A percentile compares a stretch with the other conserved stretches of the same genome.
These are phyloP conservation scores for Xestia ashworthii DNA, from an alignment of 2,888 invertebrate species.

Conservation along the genomic window DNA sequence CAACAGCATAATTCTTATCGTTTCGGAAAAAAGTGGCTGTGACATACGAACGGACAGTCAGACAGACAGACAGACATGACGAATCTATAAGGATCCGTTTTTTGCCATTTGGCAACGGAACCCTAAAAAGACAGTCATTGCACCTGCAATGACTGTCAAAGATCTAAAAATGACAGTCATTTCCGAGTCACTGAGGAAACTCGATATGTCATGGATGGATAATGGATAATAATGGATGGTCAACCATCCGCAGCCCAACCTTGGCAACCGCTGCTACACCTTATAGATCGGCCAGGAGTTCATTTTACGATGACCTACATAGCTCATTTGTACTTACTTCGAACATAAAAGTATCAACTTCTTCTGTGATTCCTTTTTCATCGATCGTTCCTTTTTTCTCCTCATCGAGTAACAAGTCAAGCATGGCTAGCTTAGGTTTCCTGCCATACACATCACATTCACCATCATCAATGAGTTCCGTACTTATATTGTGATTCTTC, in stretches of 20 bases:
- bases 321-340: slow-evolving; percentile 82
- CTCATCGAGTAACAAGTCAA: slow-evolving; percentile 91
- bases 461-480: slow-evolving; percentile 17
- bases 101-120: too few species aligned
- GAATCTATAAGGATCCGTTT: too few species aligned
- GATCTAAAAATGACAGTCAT: neutral
- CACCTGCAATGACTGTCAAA: too few species aligned
- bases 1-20: too few species aligned
- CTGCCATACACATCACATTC: slow-evolving; percentile 74
- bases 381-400: slow-evolving; percentile 90
- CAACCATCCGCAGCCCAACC: neutral
- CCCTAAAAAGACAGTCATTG: too few species aligned
- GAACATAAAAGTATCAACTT: slow-evolving; percentile 94
- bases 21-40: too few species aligned
- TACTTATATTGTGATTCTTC: slow-evolving; percentile 48
- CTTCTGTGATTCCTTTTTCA: slow-evolving; percentile 91
- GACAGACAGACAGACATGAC: too few species aligned
- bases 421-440: slow-evolving; percentile 90
- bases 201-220: neutral
- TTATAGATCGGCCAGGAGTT: neutral
- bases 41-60: too few species aligned
- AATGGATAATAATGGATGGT: neutral
- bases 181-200: neutral
- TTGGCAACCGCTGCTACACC: neutral
- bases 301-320: neutral